Conservation (phyloP, 2,888 invertebrate genomes). For the Cryptus armator region DNA sequence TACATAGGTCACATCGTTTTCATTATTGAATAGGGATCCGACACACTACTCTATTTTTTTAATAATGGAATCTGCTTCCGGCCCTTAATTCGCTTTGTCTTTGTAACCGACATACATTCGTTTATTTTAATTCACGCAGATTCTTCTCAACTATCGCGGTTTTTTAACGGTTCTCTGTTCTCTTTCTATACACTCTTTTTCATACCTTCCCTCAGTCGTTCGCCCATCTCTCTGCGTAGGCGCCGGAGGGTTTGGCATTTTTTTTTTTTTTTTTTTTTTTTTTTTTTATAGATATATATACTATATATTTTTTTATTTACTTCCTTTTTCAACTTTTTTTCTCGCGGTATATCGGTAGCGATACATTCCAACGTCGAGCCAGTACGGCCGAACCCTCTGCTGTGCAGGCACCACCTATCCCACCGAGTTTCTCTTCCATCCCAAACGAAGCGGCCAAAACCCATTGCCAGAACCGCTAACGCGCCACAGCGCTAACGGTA, state of each 20-base stretch:
- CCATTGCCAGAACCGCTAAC: conserved; percentile 56
- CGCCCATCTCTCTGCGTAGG: conserved; percentile 20
- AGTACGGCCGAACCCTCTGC: conserved; percentile 8
- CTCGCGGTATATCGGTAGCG: conserved; percentile 63
- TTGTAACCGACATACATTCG: conserved; percentile 63
- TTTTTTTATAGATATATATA: neutral
- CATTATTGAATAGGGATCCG: neutral
- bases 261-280: conserved; percentile 45
- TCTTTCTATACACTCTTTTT: conserved; percentile 43
- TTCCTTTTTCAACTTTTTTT: conserved; percentile 32
- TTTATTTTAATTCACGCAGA: conserved; percentile 74
- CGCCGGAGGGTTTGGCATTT: conserved; percentile 26
- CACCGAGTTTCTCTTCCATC: conserved; percentile 17
- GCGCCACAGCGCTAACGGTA: conserved; percentile 49
- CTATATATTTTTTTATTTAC: neutral
- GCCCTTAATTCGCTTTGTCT: neutral
- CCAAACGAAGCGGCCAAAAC: conserved; percentile 48
- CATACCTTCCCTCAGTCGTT: conserved; percentile 22
- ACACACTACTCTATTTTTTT: neutral
- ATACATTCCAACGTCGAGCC: conserved; percentile 62
- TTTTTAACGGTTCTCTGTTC: conserved; percentile 42
- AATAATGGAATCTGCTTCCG: conserved; percentile 17
- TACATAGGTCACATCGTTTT: neutral
- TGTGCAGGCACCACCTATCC: neutral
- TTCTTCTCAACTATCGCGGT: conserved; percentile 48